A percentile compares a stretch with the other conserved stretches of the same genome.
Evolutionary conservation across 2,113 vertebrate species (phyloP).

Genomic region (Natator depressus): DNA sequence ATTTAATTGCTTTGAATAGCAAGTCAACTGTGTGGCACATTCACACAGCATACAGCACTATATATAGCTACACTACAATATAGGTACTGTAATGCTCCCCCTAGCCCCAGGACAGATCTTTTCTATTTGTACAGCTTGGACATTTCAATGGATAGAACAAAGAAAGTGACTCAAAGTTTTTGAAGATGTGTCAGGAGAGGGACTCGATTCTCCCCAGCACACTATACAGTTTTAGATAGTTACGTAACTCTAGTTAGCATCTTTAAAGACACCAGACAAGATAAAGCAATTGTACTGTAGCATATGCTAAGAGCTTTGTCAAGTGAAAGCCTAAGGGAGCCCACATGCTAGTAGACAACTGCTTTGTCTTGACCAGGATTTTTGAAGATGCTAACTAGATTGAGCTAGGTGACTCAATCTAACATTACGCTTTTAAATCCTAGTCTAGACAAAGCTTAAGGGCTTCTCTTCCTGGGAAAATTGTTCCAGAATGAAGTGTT

Average conservation of each 20-base stretch:
- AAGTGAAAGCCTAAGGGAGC: not conserved
- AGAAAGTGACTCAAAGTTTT: not conserved
- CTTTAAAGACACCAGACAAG: not conserved
- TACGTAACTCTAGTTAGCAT: not conserved
- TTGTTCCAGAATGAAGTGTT: not conserved
- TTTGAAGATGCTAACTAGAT: not conserved
- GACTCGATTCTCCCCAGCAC: not conserved
- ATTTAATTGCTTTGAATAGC: not conserved
- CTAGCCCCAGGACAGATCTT: not conserved
- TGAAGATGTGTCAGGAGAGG: not conserved
- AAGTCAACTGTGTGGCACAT: not conserved
- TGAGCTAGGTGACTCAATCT: not conserved
- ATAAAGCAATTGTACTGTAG: not conserved
- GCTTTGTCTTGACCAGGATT: not conserved
- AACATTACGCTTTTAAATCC: not conserved
- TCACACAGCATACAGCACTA: not conserved
- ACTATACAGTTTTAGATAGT: not conserved
- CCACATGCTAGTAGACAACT: not conserved
- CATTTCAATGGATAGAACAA: not conserved
- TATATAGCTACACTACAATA: not conserved
- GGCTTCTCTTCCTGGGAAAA: not conserved
- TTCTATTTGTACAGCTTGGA: not conserved
- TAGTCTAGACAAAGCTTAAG: not conserved
- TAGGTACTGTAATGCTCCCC: not conserved
- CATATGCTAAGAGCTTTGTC: not conserved